Conservation (phyloP, 23 tunicate species). For the Ciona savignyi region DNA sequence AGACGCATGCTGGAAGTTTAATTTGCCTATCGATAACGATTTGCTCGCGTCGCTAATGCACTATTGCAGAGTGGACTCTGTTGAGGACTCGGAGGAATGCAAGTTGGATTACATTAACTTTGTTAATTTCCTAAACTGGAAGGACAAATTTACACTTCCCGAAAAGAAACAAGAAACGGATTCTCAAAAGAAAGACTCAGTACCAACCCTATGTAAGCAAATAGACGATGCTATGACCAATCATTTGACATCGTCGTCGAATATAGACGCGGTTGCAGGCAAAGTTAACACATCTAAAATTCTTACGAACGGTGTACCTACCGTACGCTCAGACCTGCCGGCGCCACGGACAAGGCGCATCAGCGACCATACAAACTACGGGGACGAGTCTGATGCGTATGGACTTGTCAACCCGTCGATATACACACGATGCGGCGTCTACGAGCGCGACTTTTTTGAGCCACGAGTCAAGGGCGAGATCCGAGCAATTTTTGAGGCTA, state of each 20-base stretch:
- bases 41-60: constrained; percentile 55
- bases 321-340: constrained; percentile 76
- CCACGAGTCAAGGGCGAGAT: constrained; percentile 66
- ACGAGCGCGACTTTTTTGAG: constrained; percentile 74
- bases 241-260: constrained; percentile 76
- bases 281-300: background rate
- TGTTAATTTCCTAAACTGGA: constrained; percentile 92
- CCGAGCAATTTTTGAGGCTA: constrained; percentile 15
- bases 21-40: constrained; percentile 80
- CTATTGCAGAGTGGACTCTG: constrained; percentile 40
- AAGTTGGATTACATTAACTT: constrained; percentile 67
- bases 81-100: constrained; percentile 22
- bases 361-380: constrained; percentile 74
- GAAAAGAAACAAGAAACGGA: background rate
- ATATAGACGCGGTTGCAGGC: constrained; percentile 33
- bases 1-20: constrained; percentile 78
- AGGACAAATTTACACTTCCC: constrained; percentile 35
- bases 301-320: constrained; percentile 74
- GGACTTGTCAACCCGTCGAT: constrained; percentile 76
- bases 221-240: constrained; percentile 71
- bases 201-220: constrained; percentile 51
- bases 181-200: constrained; percentile 2
- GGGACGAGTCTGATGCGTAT: constrained; percentile 72
- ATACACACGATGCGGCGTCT: constrained; percentile 55
- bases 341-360: constrained; percentile 73